Evolutionary conservation across 1,140 invertebrate species (phyloP), one percentile per base, ranked within the genome.

Genomic region (Brachionus koreanus): DNA sequence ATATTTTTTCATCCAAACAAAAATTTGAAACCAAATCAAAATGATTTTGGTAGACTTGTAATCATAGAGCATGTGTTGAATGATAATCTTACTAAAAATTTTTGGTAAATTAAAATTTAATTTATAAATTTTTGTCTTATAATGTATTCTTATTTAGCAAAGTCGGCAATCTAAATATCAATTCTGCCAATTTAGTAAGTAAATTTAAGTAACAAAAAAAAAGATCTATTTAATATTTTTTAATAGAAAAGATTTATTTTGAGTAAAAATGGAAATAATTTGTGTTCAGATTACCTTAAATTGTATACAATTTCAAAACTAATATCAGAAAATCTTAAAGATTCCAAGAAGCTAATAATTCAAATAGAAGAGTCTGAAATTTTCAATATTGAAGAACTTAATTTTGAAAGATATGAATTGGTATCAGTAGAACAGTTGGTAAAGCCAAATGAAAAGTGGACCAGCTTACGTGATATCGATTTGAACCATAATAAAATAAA

Each of bases 1-100:
- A 33, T 74, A 23, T 74, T 74, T 74, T 74, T 74, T 74, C 16
- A 35, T 5, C 19, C 69, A 25, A 74, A 74, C 46, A 49, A 46
- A 74, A 74, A 35, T 43, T 23, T 46, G 9, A 43, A 74, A 46
- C 3, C 12, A 23, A 35, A 74, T 9, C 19, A 74, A 29, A 25
- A 46, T 25, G 69, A 74, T 13, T 74, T 74, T 39, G 69, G 69
- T 12, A 74, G 69, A 25, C 39, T 74, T 3, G 12, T 74, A 25
- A 25, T 74, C 10, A 29, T 74, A 12, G 39, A 74, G 5, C 16
- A 46, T 43, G 10, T 74, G 19, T 74, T 74, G 6, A 74, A 19
- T 13, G 69, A 74, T 25, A 39, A 74, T 13, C 10, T 74, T 5
- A 13, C 33, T 1, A 7, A 42, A 10, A 9, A 23, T 2, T 74